Evolutionary conservation across 2,113 vertebrate genomes (phyloP), one percentile per base, ranked within the genome.

Genomic region (Coptodon rendalli): DNA sequence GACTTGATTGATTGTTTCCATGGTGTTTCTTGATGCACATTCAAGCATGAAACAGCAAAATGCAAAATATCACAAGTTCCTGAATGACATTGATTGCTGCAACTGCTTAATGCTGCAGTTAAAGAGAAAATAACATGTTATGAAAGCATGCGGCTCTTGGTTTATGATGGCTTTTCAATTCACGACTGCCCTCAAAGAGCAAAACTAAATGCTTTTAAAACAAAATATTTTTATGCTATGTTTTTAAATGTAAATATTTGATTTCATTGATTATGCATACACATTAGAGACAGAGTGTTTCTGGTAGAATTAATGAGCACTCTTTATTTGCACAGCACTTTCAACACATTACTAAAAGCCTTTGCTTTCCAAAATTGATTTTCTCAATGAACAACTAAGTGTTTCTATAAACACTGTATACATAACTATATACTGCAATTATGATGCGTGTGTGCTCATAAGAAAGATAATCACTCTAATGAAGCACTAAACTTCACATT

Each of bases 1-100:
- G 85, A 87, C 86, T 86, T 92, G 89, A 89, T 82, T 91, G 89
- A 92, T 87, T 89, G 89, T 90, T 89, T 91, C 88, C 88, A 87
- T 80, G 80, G 81, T 63, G 88, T 85, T 85, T 87, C 86, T 84
- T 63, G 89, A 88, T 87, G 91, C 84, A 84, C 87, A 80, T 85
- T 80, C 80, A 80, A 63, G 80, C 73, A 87, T 81, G 59, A 86
- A 87, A 59, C 81, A 71, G 80, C 80, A 73, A 80, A 81, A 89
- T 80, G 84, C 80, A 80, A 78, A 86, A 80, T 50, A 86, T 56
- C 83, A 83, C 8, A 40, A 84, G 83, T 86, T 50, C 19, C 84
- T 76, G 87, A 86, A 80, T 80, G 83, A 86, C 80, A 85, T 4
- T 66, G 84, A 87, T 87, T 61, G 27, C 73, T 79, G 14, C 78